These are phyloP conservation scores for Thunnus maccoyii DNA, from an alignment of 2,113 vertebrate species.

Conservation along the genomic window DNA sequence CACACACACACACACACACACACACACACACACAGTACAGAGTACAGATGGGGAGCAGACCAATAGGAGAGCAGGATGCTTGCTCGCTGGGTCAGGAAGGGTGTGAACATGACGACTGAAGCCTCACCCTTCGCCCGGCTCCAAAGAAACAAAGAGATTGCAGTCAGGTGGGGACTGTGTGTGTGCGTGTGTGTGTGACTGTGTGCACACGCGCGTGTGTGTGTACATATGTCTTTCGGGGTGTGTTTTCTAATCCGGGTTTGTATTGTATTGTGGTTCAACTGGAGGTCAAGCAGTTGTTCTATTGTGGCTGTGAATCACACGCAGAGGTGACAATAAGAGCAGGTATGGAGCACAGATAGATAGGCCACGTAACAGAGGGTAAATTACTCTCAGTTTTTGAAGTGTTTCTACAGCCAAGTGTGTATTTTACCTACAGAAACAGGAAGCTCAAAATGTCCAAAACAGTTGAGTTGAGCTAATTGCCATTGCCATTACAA, in stretches of 20 bases:
- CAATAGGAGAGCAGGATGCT: slow-evolving; percentile 64
- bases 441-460: background rate
- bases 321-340: slow-evolving; percentile 39
- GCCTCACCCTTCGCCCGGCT: slow-evolving; percentile 64
- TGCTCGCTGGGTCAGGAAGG: slow-evolving; percentile 72
- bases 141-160: slow-evolving; percentile 72
- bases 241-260: slow-evolving; percentile 69
- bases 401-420: background rate
- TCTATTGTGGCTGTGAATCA: slow-evolving; percentile 54
- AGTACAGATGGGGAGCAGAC: slow-evolving; percentile 44
- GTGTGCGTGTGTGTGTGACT: slow-evolving; percentile 39
- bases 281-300: slow-evolving; percentile 64
- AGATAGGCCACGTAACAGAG: slow-evolving; percentile 24
- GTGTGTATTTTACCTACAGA: slow-evolving; percentile 21
- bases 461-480: background rate
- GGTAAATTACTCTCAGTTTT: background rate
- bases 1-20: slow-evolving; percentile 17
- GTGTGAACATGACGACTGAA: slow-evolving; percentile 71
- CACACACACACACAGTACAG: slow-evolving; percentile 15
- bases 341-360: slow-evolving; percentile 44
- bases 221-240: slow-evolving; percentile 25
- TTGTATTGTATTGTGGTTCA: slow-evolving; percentile 76
- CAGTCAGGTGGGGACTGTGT: slow-evolving; percentile 54
- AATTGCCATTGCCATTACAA: no score
- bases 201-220: slow-evolving; percentile 25